Conservation (phyloP, 2,113 vertebrate genomes). For the Falco punctatus region DNA sequence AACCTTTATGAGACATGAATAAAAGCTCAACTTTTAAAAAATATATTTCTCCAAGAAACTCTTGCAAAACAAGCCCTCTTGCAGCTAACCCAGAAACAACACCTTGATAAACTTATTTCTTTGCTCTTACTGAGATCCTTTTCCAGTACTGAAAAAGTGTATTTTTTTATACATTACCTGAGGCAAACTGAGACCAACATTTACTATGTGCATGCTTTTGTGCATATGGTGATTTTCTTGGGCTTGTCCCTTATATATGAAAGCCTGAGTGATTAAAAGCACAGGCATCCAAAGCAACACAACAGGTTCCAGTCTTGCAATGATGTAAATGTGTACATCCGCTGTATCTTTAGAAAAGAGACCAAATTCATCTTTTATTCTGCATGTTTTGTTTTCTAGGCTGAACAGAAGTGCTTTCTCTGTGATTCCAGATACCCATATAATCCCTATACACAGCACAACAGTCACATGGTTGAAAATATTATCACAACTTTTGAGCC, state of each 20-base stretch:
- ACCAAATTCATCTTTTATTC: background rate
- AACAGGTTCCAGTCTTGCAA: background rate
- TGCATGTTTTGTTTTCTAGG: constrained; percentile 69
- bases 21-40: background rate
- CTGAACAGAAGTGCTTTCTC: constrained; percentile 85
- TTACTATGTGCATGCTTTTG: background rate
- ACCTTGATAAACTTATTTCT: background rate
- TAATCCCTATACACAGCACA: constrained; percentile 70
- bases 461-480: constrained; percentile 87
- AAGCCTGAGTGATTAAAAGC: background rate
- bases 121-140: background rate
- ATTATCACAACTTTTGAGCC: constrained; percentile 83
- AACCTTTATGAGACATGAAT: background rate
- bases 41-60: background rate
- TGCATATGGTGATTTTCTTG: background rate
- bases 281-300: background rate
- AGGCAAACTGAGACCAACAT: background rate
- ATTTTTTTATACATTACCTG: background rate
- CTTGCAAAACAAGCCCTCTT: background rate
- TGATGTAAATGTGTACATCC: background rate
- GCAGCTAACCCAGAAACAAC: background rate
- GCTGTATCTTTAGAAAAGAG: background rate
- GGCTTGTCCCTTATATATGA: background rate
- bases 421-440: constrained; percentile 86
- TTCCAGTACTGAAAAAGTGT: background rate